Conservation (phyloP, 2,113 vertebrate species). For the Malurus cyaneus region DNA sequence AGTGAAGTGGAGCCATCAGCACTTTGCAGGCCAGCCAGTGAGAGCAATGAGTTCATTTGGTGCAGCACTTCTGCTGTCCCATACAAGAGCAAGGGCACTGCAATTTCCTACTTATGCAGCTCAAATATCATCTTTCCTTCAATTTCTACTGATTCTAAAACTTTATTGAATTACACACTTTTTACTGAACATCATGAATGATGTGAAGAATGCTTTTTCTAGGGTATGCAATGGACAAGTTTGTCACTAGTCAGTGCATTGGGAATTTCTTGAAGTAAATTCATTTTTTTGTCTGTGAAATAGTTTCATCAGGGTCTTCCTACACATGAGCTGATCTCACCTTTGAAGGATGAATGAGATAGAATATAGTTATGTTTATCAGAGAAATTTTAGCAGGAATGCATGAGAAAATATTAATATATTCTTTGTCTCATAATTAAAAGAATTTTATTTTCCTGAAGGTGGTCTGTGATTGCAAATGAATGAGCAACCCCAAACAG, state of each 20-base stretch:
- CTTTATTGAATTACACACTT: background rate
- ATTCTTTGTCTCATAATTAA: background rate
- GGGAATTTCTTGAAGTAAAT: constrained; percentile 3
- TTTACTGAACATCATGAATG: background rate
- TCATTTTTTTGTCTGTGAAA: background rate
- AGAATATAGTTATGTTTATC: background rate
- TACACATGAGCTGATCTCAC: background rate
- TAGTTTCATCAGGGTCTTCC: background rate
- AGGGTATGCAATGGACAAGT: background rate
- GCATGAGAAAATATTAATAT: background rate
- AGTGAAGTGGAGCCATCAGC: background rate
- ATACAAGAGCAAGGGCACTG: background rate
- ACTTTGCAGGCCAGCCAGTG: background rate
- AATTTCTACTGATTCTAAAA: background rate
- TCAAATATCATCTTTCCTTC: background rate
- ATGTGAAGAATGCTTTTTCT: background rate
- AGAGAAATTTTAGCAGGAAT: background rate
- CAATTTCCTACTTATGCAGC: background rate
- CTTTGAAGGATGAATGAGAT: background rate
- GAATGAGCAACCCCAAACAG: background rate
- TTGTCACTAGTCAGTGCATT: background rate
- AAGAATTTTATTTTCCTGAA: background rate
- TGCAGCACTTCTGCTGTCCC: background rate
- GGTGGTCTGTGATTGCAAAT: background rate
- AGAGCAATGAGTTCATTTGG: background rate